Evolutionary conservation across 2,888 invertebrate genomes (phyloP), one percentile per base, ranked within the genome.

Genomic region (Arctia plantaginis): DNA sequence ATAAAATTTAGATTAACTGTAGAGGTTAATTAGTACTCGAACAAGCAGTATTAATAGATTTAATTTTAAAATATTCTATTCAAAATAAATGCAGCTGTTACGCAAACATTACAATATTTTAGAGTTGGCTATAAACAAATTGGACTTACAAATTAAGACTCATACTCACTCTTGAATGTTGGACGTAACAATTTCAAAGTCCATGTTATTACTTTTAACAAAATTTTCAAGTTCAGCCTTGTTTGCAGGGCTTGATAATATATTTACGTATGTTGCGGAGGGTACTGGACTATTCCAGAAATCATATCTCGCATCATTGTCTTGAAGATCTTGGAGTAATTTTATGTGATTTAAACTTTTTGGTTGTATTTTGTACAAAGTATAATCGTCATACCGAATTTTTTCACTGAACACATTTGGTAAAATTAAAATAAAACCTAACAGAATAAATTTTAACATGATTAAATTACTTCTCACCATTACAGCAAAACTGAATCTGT

Each of bases 331-430:
- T 82, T 93, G 91, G 4, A 97, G 89, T 4, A 94, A 82, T 44
- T 91, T 88, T 69, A 96, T 84, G 71, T 97, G 96, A 0, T 89
- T 87, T 0, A 86, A 80, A 72, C 90, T 94, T 65, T 89, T 86
- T 0, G 97, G 96, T 4, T 88, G 85, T 8, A 97, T 89, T 83
- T 96, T 93, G 80, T 96, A 97, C 20, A 97, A 94, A 27, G 88
- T 87, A 74, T 90, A 89, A 72, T 92, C 90, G 44, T 92, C 91
- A 41, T 84, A 92, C 44, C 89, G 82, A 55, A 89, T 78, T 73
- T 89, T 91, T 76, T 87, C 90, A 80, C 85, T 77, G 1, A 82
- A 71, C 3, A 80, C 82, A 78, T 81, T 72, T 18, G 77, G 39
- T 72, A 75, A 71, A 3, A 72, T 39, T 44, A 84, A 62, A 55